These are phyloP conservation scores for Cyclina sinensis DNA, from an alignment of 1,140 invertebrate genomes.

Conservation along the genomic window DNA sequence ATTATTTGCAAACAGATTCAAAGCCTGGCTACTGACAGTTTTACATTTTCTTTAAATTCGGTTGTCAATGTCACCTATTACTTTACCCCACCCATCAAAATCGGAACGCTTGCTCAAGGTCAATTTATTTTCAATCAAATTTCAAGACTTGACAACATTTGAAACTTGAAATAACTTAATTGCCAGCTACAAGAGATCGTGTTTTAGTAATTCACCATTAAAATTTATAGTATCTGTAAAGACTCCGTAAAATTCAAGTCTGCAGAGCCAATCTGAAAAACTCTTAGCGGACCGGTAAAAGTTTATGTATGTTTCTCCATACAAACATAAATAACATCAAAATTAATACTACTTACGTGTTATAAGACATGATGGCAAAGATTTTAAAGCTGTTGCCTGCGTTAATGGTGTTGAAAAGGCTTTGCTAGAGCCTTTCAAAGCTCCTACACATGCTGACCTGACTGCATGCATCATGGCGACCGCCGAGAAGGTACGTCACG, in stretches of 20 bases:
- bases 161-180: too few relatives aligned
- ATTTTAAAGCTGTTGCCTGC: constrained; percentile 88
- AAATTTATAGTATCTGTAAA: too few relatives aligned
- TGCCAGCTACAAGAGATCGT: too few relatives aligned
- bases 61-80: constrained; percentile 35
- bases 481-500: constrained; percentile 75
- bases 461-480: constrained; percentile 90
- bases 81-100: constrained; percentile 51
- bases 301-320: neutral
- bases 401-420: constrained; percentile 87
- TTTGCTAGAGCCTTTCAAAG: constrained; percentile 89
- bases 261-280: neutral
- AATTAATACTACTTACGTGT: constrained; percentile 88
- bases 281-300: neutral
- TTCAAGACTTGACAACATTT: too few relatives aligned
- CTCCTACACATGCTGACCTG: constrained; percentile 89
- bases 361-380: constrained; percentile 87
- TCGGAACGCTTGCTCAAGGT: constrained; percentile 47
- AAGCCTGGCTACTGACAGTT: too few relatives aligned
- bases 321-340: neutral
- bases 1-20: too few relatives aligned
- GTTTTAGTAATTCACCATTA: too few relatives aligned
- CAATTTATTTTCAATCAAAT: neutral
- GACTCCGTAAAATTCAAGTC: too few relatives aligned
- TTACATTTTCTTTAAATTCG: too few relatives aligned